These are phyloP conservation scores for Cynopterus brachyotis DNA, from an alignment of 2,113 vertebrate species.

Conservation along the genomic window DNA sequence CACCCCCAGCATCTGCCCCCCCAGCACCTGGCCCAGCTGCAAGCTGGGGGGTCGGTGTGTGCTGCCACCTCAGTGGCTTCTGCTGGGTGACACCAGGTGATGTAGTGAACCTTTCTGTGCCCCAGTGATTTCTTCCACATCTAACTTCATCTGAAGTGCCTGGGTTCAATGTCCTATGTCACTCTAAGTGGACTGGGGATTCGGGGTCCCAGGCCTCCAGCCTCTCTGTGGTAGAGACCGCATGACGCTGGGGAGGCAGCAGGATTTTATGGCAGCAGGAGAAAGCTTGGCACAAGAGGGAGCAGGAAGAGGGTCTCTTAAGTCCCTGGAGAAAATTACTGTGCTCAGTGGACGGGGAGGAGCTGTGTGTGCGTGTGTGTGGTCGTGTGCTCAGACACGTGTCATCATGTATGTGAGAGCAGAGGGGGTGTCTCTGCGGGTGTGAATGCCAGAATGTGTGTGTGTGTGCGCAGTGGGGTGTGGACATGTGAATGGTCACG, in stretches of 20 bases:
- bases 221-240: background rate
- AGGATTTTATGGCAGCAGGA: background rate
- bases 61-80: background rate
- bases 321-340: background rate
- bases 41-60: background rate
- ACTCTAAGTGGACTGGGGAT: background rate
- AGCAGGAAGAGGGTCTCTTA: background rate
- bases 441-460: background rate
- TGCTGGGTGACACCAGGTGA: background rate
- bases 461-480: background rate
- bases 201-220: no score
- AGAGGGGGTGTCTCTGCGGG: background rate
- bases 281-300: background rate
- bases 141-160: background rate
- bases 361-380: background rate
- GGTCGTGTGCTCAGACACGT: background rate
- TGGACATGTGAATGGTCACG: background rate
- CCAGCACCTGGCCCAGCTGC: background rate
- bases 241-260: background rate
- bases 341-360: background rate
- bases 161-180: background rate
- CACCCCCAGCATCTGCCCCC: background rate
- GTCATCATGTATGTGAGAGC: background rate
- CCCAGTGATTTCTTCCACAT: background rate
- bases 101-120: background rate